Evolutionary conservation across 37 sponge, comb jelly and placozoan genomes (phyloP).

Genomic region (Haliclona indistincta): DNA sequence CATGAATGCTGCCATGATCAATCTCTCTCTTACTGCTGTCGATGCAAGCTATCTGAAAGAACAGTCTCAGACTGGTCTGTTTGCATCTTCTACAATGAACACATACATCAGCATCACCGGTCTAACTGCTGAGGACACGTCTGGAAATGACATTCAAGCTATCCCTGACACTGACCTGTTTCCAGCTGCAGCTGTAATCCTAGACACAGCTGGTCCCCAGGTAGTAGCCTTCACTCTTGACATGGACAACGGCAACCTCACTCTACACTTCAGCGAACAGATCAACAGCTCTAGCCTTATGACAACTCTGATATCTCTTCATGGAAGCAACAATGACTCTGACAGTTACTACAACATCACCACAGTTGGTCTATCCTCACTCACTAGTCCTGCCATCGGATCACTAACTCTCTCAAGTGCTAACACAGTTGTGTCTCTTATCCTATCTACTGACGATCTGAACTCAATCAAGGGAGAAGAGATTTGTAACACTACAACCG

Average conservation of each 20-base stretch:
- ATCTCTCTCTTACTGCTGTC: conserved; percentile 38
- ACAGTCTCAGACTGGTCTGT: conserved; percentile 49
- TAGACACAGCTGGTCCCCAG: conserved; percentile 72
- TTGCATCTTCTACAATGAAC: conserved; percentile 55
- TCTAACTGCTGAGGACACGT: conserved; percentile 54
- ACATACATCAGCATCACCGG: conserved; percentile 65
- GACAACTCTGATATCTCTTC: conserved; percentile 53
- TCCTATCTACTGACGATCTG: conserved; percentile 60
- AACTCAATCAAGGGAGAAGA: conserved; percentile 78
- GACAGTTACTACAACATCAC: conserved; percentile 43
- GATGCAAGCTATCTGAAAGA: conserved; percentile 71
- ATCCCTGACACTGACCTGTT: conserved; percentile 45
- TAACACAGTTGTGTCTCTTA: conserved; percentile 54
- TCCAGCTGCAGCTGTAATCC: conserved; percentile 49
- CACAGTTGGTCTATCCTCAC: conserved; percentile 1
- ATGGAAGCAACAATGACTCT: conserved; percentile 13
- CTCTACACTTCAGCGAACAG: conserved; percentile 84
- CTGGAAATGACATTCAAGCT: conserved; percentile 45
- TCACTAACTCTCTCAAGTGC: conserved; percentile 20
- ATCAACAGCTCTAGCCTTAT: conserved; percentile 53
- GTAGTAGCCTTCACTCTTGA: conserved; percentile 84
- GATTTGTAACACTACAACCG: conserved; percentile 76
- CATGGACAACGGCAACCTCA: conserved; percentile 78
- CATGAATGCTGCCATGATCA: conserved; percentile 57
- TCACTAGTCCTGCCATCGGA: conserved; percentile 33